A percentile compares a stretch with the other conserved stretches of the same genome.
Evolutionary conservation across 2,797 vertebrate species (phyloP).

Genomic region (Chaetodon trifasciatus): DNA sequence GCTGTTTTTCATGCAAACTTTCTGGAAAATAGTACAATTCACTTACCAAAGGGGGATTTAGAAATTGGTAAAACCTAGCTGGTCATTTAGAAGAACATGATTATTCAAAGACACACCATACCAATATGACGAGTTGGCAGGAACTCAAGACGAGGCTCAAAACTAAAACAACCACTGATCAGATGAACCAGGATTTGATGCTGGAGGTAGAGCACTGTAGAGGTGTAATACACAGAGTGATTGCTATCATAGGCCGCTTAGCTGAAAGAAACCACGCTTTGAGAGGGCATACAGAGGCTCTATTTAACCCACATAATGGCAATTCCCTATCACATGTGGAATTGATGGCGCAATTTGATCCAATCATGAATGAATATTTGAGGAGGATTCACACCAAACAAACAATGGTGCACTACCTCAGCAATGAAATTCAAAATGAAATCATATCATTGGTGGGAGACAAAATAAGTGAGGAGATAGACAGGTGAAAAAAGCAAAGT

Average conservation of each 20-base stretch:
- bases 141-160: slow-evolving; percentile 22
- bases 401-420: slow-evolving; percentile 4
- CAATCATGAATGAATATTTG: slow-evolving; percentile 13
- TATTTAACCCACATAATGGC: slow-evolving; percentile 15
- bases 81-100: slow-evolving; percentile 20
- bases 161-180: slow-evolving; percentile 8
- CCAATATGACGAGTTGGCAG: slow-evolving; percentile 14
- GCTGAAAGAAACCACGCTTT: slow-evolving; percentile 25
- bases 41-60: background rate
- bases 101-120: background rate
- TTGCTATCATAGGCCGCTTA: slow-evolving; percentile 23
- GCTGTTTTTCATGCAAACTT: too few relatives aligned
- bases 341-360: slow-evolving; percentile 31
- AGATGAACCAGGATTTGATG: slow-evolving; percentile 1
- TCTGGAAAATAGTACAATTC: background rate
- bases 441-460: slow-evolving; percentile 10
- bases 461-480: background rate
- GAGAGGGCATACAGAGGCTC: background rate
- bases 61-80: slow-evolving; percentile 7
- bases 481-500: slow-evolving; percentile 7
- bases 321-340: slow-evolving; percentile 24
- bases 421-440: slow-evolving; percentile 21
- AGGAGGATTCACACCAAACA: slow-evolving; percentile 15
- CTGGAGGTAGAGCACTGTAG: slow-evolving; percentile 1
- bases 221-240: slow-evolving; percentile 21